These are phyloP conservation scores for Plutomurus gul DNA, from an alignment of 1,140 invertebrate genomes.

Conservation along the genomic window DNA sequence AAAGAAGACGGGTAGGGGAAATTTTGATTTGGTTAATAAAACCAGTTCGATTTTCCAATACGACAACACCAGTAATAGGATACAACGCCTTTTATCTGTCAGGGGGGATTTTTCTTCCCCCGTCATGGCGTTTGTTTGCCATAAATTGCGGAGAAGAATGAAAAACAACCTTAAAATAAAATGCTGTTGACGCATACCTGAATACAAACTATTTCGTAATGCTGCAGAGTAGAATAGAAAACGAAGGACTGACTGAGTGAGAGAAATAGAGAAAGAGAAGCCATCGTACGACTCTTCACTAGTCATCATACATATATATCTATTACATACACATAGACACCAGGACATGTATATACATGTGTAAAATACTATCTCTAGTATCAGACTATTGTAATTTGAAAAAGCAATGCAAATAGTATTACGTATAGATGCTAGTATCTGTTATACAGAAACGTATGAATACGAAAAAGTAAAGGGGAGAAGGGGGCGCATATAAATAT, in stretches of 20 bases:
- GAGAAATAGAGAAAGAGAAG: too few species aligned
- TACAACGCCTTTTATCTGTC: background rate
- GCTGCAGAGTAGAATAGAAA: too few species aligned
- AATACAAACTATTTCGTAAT: constrained; percentile 23
- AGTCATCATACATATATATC: background rate
- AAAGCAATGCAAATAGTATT: background rate
- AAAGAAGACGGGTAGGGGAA: background rate
- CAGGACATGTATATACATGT: background rate
- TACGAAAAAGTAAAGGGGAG: background rate
- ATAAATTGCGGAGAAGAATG: background rate
- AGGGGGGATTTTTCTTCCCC: too few species aligned
- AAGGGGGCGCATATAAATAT: background rate
- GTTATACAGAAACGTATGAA: too few species aligned
- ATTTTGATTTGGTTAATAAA: background rate
- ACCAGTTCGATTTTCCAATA: too few species aligned
- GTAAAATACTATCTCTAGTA: background rate
- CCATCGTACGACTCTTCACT: too few species aligned
- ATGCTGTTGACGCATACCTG: constrained; percentile 9
- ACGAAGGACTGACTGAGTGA: background rate
- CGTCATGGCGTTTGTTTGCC: background rate
- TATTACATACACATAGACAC: background rate
- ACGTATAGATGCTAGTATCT: background rate
- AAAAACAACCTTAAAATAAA: constrained; percentile 3
- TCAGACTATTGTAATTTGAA: background rate
- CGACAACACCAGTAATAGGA: too few species aligned